phyloP scores from a whole-genome alignment of 1,140 invertebrate genomes.

The Drosophila elegans region DNA sequence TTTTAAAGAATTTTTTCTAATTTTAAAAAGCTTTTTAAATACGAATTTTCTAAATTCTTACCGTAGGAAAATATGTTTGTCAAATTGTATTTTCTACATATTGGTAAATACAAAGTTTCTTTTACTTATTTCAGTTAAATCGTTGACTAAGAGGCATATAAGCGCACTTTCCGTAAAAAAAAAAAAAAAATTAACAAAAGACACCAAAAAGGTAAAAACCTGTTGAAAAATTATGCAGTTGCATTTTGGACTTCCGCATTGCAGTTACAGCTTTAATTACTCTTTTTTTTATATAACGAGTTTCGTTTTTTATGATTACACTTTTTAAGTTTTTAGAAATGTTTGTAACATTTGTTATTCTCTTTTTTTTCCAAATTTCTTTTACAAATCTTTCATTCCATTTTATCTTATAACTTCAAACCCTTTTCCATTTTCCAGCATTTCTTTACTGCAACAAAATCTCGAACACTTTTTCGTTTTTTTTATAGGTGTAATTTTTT shows the following conservation, averaged over 20 bases:
- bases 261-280: not conserved
- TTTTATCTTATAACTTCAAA: no score
- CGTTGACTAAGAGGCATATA: not conserved
- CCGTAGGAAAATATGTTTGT: no score
- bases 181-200: not conserved
- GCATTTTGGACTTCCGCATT: constrained; percentile 6
- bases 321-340: not conserved
- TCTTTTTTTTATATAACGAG: not conserved
- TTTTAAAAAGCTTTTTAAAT: no score
- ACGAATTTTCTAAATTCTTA: no score
- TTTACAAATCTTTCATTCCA: not conserved
- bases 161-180: not conserved
- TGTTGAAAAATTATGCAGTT: not conserved
- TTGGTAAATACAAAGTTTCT: no score
- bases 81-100: no score
- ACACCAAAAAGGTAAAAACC: not conserved
- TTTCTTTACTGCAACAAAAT: no score
- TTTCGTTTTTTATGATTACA: not conserved
- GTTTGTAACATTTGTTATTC: not conserved
- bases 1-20: no score
- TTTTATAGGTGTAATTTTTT: no score
- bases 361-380: not conserved
- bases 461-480: not conserved
- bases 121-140: not conserved
- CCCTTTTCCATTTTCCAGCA: no score